Evolutionary conservation across 2,888 invertebrate genomes (phyloP), one percentile per base, ranked within the genome.

Genomic region (Parochlus steinenii): DNA sequence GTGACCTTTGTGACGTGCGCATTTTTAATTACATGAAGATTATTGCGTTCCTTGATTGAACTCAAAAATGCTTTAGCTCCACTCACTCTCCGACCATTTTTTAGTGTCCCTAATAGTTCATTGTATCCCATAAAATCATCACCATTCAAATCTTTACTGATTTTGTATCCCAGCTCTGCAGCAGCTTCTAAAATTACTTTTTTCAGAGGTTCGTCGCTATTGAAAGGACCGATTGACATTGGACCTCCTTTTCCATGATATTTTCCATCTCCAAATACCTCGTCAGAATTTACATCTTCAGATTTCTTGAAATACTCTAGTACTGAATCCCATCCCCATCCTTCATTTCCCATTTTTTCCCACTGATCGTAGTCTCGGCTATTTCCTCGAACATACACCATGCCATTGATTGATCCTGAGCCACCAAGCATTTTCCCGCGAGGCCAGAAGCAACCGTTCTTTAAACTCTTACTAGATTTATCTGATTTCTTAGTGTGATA

Each of bases 361-460:
- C 74, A 74, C 32, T 55, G 50, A 29, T 66, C 55, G 41, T 63
- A 74, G 46, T 72, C 70, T 6, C 50, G 47, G 2, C 51, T 55
- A 44, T 64, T 65, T 0, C 71, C 73, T 25, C 67, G 59, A 4
- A 71, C 55, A 46, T 70, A 71, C 33, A 73, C 54, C 65, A 72
- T 71, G 27, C 64, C 69, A 47, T 73, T 74, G 14, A 72, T 56
- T 3, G 64, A 61, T 31, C 69, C 69, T 0, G 65, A 65, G 6
- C 74, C 74, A 19, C 73, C 72, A 46, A 74, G 55, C 38, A 65
- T 62, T 47, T 70, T 74, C 1, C 78, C 79, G 38, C 72, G 64
- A 18, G 70, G 65, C 74, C 73, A 71, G 33, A 43, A 47, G 37
- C 55, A 56, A 5, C 43, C 44, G 4, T 44, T 42, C 18, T 41